Conservation (phyloP, 2,797 vertebrate genomes). For the Labeo calbasu region DNA sequence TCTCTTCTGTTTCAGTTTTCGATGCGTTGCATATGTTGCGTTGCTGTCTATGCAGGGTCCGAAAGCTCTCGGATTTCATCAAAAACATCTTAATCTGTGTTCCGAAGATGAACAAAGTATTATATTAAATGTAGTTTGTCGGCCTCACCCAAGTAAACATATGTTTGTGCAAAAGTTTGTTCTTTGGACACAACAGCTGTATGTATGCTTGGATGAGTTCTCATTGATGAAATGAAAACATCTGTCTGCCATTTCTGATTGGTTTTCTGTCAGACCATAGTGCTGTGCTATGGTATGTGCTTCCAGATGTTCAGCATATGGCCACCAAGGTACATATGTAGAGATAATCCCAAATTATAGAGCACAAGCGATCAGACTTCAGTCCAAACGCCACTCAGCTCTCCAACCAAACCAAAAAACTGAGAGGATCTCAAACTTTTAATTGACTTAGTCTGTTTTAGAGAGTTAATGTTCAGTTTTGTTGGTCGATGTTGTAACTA, state of each 20-base stretch:
- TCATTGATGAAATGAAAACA: conserved; percentile 55
- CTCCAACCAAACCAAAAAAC: neutral
- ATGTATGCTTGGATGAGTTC: conserved; percentile 36
- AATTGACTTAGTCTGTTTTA: neutral
- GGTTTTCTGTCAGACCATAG: conserved; percentile 52
- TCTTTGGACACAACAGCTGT: conserved; percentile 50
- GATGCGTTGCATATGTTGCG: too few species aligned
- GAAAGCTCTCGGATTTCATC: too few species aligned
- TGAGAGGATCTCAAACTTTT: neutral
- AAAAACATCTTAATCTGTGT: too few species aligned
- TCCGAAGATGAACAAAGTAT: too few species aligned
- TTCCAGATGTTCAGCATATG: conserved; percentile 60
- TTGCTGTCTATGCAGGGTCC: too few species aligned
- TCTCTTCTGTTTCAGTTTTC: too few species aligned
- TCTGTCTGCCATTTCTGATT: conserved; percentile 61
- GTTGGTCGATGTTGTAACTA: neutral
- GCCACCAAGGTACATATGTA: conserved; percentile 45
- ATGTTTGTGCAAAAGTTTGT: conserved; percentile 42
- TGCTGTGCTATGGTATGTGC: conserved; percentile 45
- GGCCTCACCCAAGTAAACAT: conserved; percentile 29
- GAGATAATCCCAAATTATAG: conserved; percentile 52
- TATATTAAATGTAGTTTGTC: conserved; percentile 21
- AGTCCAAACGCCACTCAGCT: conserved; percentile 7
- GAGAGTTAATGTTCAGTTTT: neutral
- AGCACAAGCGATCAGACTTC: conserved; percentile 35